Base-by-base conservation (phyloP, 2,797 vertebrate genomes). In the Otolemur crassicaudatus region DNA sequence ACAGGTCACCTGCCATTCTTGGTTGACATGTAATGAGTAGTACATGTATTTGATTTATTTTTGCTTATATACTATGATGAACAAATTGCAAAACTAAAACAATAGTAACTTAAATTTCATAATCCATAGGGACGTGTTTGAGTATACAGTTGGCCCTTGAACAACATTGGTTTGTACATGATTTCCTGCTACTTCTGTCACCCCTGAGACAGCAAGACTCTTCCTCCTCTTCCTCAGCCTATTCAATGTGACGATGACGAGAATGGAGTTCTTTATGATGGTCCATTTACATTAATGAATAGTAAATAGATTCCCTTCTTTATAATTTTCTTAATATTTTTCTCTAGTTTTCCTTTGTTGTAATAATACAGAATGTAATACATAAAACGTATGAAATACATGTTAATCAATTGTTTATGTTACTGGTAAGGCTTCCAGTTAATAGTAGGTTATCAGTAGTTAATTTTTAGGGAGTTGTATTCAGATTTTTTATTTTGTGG, bases 21-120 rank as follows among this genome's bases (percentile, higher is more conserved):
- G 53, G 40, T 34, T 75, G 23, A 80, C 31, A 14, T 60, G 23
- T 12, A 70, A 49, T 22, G 83, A 83, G 69, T 43, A 70, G 19
- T 19, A 69, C 20, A 7, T 53, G 17, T 9, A 58, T 31, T 88
- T 72, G 16, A 13, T 84, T 61, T 73, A 56, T 67, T 93, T 87
- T 76, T 43, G 37, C 17, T 94, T 76, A 75, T 34, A 88, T 29
- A 56, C 69, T 13, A 75, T 75, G 8, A 40, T 95, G 75, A n/a
- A 58, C 60, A 94, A 88, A 87, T 43, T 31, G 22, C 0, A 95
- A 80, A 92, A 87, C 17, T 93, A 22, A 89, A 96, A 40, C 34
- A 79, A 60, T 53, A 19, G 25, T 60, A 73, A 73, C 29, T 80
- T 84, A 73, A 92, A 6, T 63, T 31, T 80, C 60, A 73, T 34